Percentiles rank a stretch among this genome's conserved stretches.
Evolutionary conservation across 2,113 vertebrate genomes (phyloP).

Genomic region (Tychaedon coryphoeus): DNA sequence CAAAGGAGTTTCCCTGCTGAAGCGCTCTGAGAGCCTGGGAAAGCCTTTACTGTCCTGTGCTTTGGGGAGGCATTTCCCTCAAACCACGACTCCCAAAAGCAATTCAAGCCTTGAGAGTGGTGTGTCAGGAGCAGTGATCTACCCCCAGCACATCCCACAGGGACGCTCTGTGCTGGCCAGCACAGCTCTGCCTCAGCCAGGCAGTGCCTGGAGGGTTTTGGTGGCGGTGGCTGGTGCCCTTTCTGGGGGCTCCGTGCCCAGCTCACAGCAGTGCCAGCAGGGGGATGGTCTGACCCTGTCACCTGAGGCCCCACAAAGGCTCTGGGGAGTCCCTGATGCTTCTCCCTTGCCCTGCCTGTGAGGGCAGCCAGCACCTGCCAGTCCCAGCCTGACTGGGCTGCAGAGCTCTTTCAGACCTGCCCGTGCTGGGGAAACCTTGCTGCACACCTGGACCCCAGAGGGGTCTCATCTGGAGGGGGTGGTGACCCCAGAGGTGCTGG

Average conservation of each 20-base stretch:
- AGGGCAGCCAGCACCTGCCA: background rate
- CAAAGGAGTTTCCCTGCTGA: background rate
- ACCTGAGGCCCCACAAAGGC: rapidly evolving
- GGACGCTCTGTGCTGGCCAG: background rate
- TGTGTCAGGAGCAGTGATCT: background rate
- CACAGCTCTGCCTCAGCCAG: background rate
- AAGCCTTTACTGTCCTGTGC: background rate
- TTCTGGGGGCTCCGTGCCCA: background rate
- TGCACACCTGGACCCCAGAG: rapidly evolving
- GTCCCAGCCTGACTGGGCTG: background rate
- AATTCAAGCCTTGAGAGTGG: background rate
- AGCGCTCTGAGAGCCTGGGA: background rate
- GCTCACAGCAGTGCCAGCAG: background rate
- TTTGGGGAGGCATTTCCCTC: background rate
- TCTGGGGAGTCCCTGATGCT: rapidly evolving
- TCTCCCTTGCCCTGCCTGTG: too few relatives aligned
- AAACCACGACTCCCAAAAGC: too few relatives aligned
- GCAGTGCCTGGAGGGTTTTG: rapidly evolving
- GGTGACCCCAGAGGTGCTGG: rapidly evolving
- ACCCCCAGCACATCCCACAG: background rate
- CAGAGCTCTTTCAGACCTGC: background rate
- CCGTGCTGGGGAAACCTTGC: background rate
- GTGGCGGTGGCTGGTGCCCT: rapidly evolving
- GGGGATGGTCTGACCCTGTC: background rate
- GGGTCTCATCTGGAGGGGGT: background rate